phyloP scores from a whole-genome alignment of 1,140 invertebrate genomes.

The Drosophila navojoa region DNA sequence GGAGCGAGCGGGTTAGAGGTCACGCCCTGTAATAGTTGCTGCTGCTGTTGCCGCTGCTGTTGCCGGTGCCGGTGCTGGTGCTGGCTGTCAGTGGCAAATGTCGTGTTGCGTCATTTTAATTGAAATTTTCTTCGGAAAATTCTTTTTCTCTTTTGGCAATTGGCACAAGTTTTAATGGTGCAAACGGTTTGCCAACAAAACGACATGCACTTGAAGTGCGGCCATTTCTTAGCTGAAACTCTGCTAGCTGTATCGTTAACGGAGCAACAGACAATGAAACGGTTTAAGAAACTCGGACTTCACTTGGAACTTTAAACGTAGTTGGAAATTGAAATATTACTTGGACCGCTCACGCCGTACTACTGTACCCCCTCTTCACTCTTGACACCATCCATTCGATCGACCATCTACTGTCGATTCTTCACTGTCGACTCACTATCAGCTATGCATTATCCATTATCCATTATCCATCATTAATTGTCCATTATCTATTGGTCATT shows the following conservation, averaged over 20 bases:
- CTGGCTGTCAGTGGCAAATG: slow-evolving; percentile 26
- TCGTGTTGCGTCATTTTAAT: slow-evolving; percentile 43
- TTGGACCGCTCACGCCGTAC: too few relatives aligned
- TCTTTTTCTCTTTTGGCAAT: slow-evolving; percentile 19
- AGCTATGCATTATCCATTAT: too few relatives aligned
- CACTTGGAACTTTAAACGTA: too few relatives aligned
- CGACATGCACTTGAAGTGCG: slow-evolving; percentile 13
- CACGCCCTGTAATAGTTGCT: slow-evolving; percentile 33
- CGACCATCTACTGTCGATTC: too few relatives aligned
- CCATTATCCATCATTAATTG: too few relatives aligned
- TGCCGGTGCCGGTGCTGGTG: background rate
- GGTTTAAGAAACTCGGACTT: background rate
- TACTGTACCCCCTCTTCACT: too few relatives aligned
- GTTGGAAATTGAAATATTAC: too few relatives aligned
- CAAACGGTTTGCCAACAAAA: slow-evolving; percentile 11
- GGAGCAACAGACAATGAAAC: background rate
- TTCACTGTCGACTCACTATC: too few relatives aligned
- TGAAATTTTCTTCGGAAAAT: slow-evolving; percentile 38
- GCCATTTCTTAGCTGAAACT: background rate
- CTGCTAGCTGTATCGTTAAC: background rate
- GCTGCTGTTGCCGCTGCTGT: background rate
- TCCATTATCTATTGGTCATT: too few relatives aligned
- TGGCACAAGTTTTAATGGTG: slow-evolving; percentile 27
- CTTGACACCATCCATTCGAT: too few relatives aligned
- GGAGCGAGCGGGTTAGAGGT: background rate